Percentiles rank a stretch among this genome's conserved stretches.
Evolutionary conservation across 2,888 invertebrate species (phyloP).

Genomic region (Athalia cordata): DNA sequence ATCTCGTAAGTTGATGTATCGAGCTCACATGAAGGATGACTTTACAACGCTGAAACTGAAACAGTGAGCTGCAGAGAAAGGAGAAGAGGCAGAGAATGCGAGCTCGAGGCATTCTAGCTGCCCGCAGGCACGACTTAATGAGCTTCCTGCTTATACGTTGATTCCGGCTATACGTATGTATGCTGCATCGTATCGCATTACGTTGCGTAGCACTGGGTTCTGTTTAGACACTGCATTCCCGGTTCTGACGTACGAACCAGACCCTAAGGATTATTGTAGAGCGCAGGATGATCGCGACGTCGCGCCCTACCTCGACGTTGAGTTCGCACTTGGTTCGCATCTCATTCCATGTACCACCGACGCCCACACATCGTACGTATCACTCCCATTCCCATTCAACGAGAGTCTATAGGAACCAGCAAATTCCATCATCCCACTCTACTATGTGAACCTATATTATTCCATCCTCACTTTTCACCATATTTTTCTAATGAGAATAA

Average conservation of each 20-base stretch:
- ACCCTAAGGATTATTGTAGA: constrained; percentile 31
- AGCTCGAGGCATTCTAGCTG: constrained; percentile 15
- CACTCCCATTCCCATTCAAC: constrained; percentile 19
- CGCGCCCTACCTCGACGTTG: constrained; percentile 15
- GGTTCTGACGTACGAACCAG: constrained; percentile 1
- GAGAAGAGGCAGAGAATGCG: constrained; percentile 2
- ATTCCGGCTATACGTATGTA: constrained; percentile 50
- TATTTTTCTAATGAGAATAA: constrained; percentile 18
- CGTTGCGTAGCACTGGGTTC: not conserved
- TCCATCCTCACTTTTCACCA: constrained; percentile 15
- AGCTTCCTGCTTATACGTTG: constrained; percentile 61
- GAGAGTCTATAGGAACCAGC: not conserved
- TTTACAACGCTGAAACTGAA: constrained; percentile 27
- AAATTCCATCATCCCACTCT: not conserved
- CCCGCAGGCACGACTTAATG: constrained; percentile 59
- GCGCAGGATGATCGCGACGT: constrained; percentile 7
- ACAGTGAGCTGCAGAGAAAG: constrained; percentile 9
- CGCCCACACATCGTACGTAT: not conserved
- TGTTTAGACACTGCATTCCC: constrained; percentile 13
- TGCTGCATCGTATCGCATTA: not conserved
- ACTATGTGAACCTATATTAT: not conserved
- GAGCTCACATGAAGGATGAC: not conserved
- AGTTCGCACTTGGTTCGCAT: not conserved
- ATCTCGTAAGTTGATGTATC: constrained; percentile 22
- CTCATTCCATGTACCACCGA: not conserved